A percentile compares a stretch with the other conserved stretches of the same genome.
phyloP scores from a whole-genome alignment of 2,888 invertebrate species.

The Agonopterix subpropinquella region DNA sequence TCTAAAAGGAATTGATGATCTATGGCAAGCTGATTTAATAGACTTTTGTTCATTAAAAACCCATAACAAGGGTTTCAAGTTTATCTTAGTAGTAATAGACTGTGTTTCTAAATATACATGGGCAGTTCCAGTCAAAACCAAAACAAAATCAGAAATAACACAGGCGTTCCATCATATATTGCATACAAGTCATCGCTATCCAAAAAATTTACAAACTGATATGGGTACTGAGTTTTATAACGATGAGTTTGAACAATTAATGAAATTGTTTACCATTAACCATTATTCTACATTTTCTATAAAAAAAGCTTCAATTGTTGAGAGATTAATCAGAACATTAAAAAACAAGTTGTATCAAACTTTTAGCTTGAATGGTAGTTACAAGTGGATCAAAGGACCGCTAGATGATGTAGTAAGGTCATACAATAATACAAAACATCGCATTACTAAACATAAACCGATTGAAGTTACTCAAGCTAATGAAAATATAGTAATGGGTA shows the following conservation, averaged over 20 bases:
- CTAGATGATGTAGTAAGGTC: not conserved
- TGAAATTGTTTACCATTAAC: not conserved
- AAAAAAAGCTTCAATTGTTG: not conserved
- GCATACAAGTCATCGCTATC: not conserved
- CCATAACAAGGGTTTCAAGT: constrained; percentile 9
- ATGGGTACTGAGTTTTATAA: constrained; percentile 10
- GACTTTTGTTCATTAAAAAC: constrained; percentile 15
- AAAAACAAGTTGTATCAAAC: constrained; percentile 11
- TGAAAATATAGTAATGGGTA: not conserved
- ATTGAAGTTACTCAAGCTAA: not conserved
- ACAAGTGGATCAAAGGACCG: not conserved
- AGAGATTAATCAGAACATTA: not conserved
- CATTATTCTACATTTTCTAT: constrained; percentile 1
- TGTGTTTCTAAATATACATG: constrained; percentile 12
- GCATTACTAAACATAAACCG: not conserved
- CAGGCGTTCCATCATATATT: not conserved
- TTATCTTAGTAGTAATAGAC: constrained; percentile 11
- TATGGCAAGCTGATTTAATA: constrained; percentile 51
- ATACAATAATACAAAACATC: constrained; percentile 1
- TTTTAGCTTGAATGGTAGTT: not conserved
- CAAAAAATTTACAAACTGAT: constrained; percentile 13
- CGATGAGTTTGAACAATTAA: not conserved
- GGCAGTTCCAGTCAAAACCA: constrained; percentile 8
- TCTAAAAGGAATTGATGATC: constrained; percentile 39
- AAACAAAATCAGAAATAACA: constrained; percentile 3